Conservation (phyloP, 2,888 invertebrate genomes). For the Phalangium opilio region DNA sequence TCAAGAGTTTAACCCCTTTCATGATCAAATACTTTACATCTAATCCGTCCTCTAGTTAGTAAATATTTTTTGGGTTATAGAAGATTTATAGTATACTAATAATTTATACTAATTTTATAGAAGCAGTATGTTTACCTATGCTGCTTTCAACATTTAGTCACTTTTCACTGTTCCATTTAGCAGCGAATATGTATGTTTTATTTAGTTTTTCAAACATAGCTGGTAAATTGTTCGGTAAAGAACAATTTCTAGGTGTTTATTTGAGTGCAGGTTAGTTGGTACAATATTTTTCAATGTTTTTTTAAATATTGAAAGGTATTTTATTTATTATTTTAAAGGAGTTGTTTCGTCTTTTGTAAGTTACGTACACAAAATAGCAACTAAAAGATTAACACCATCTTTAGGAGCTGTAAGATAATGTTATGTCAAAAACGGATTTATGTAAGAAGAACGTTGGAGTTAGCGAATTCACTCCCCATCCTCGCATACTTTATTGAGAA, state of each 20-base stretch:
- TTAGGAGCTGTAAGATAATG: constrained; percentile 69
- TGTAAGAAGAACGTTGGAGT: too few species aligned
- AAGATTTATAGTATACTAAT: too few species aligned
- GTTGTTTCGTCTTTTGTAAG: constrained; percentile 73
- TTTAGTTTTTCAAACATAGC: constrained; percentile 45
- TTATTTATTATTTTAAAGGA: constrained; percentile 29
- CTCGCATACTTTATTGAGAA: too few species aligned
- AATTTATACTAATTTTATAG: constrained; percentile 32
- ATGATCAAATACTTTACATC: constrained; percentile 77
- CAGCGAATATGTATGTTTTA: constrained; percentile 90
- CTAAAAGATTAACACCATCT: constrained; percentile 55
- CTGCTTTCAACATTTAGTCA: constrained; percentile 89
- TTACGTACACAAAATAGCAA: constrained; percentile 56
- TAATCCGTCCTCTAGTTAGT: constrained; percentile 55
- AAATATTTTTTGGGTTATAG: constrained; percentile 1
- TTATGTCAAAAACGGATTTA: too few species aligned
- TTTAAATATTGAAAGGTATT: too few species aligned
- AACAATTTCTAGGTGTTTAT: constrained; percentile 83
- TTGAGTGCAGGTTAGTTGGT: constrained; percentile 50
- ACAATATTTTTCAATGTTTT: too few species aligned
- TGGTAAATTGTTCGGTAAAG: constrained; percentile 60
- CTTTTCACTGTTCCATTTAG: constrained; percentile 65
- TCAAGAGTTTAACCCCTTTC: constrained; percentile 48
- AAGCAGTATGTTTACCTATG: constrained; percentile 68
- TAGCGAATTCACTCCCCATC: too few species aligned